These are phyloP conservation scores for Phyto melanocephala DNA, from an alignment of 2,888 invertebrate species.

Conservation along the genomic window DNA sequence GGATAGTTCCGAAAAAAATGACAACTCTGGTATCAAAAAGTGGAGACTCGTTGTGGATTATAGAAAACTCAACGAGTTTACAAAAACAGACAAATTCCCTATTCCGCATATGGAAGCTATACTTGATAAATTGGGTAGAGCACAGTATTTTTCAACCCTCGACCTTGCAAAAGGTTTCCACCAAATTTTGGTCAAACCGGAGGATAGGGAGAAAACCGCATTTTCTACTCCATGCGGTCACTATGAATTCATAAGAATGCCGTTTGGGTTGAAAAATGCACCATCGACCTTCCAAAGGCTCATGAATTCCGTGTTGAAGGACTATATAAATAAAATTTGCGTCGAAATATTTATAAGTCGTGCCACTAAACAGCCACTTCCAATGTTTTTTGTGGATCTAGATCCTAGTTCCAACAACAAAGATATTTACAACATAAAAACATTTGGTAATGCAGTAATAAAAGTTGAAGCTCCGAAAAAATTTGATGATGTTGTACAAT, in stretches of 20 bases:
- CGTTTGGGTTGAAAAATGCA: slow-evolving; percentile 71
- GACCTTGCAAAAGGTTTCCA: slow-evolving; percentile 9
- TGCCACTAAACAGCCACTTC: too few species aligned
- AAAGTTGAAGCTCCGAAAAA: too few species aligned
- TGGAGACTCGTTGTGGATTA: slow-evolving; percentile 12
- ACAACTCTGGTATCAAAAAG: background rate
- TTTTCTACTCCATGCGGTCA: slow-evolving; percentile 13
- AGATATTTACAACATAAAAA: too few species aligned
- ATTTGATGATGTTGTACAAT: too few species aligned
- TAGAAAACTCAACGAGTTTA: background rate
- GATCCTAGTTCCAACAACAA: too few species aligned
- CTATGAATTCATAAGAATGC: slow-evolving; percentile 66
- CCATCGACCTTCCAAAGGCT: too few species aligned
- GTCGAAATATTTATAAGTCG: background rate
- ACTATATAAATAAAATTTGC: background rate
- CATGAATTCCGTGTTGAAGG: background rate
- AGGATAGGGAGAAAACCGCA: slow-evolving; percentile 12
- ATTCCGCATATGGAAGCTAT: background rate
- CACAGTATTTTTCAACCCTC: background rate
- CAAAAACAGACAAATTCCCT: background rate
- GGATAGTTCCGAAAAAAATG: too few species aligned
- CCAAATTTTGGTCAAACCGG: background rate
- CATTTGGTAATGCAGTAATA: too few species aligned
- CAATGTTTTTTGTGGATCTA: too few species aligned
- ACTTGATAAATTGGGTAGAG: background rate